Evolutionary conservation across 92 coral and sea anemone genomes (phyloP).

Genomic region (Epizoanthus ramosus): DNA sequence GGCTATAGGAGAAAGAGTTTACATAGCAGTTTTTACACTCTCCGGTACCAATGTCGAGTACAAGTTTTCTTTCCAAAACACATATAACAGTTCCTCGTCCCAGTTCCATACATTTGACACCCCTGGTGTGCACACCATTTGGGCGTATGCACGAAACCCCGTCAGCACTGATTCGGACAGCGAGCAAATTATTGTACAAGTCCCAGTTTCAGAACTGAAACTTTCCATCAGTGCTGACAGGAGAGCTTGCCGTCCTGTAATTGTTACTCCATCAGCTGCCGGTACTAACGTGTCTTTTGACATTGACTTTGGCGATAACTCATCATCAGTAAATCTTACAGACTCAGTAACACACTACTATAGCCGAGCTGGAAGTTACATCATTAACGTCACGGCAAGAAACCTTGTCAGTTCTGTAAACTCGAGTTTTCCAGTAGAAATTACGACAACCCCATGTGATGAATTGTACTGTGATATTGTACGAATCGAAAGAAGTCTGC

Average conservation of each 20-base stretch:
- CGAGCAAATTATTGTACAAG: conserved; percentile 48
- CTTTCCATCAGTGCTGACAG: conserved; percentile 45
- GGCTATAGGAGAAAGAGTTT: conserved; percentile 54
- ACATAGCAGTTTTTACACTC: conserved; percentile 52
- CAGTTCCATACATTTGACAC: conserved; percentile 42
- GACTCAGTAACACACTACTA: conserved; percentile 46
- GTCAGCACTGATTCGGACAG: conserved; percentile 47
- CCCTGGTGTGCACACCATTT: conserved; percentile 47
- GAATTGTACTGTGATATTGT: conserved; percentile 49
- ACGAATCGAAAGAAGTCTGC: conserved; percentile 34
- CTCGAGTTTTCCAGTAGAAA: conserved; percentile 22
- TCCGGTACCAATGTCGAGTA: conserved; percentile 65
- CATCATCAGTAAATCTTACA: conserved; percentile 20
- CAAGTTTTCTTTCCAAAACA: conserved; percentile 48
- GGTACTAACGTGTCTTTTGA: conserved; percentile 61
- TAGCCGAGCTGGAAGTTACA: conserved; percentile 46
- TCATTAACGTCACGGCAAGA: conserved; percentile 44
- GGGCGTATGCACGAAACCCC: conserved; percentile 46
- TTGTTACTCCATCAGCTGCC: conserved; percentile 36
- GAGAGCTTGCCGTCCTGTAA: conserved; percentile 54
- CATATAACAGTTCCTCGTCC: conserved; percentile 45
- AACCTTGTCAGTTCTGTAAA: conserved; percentile 57
- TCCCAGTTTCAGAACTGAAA: conserved; percentile 45
- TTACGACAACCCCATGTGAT: conserved; percentile 58
- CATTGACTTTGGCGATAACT: conserved; percentile 59